Evolutionary conservation across 2,113 vertebrate species (phyloP).

Genomic region (Nothoprocta perdicaria): DNA sequence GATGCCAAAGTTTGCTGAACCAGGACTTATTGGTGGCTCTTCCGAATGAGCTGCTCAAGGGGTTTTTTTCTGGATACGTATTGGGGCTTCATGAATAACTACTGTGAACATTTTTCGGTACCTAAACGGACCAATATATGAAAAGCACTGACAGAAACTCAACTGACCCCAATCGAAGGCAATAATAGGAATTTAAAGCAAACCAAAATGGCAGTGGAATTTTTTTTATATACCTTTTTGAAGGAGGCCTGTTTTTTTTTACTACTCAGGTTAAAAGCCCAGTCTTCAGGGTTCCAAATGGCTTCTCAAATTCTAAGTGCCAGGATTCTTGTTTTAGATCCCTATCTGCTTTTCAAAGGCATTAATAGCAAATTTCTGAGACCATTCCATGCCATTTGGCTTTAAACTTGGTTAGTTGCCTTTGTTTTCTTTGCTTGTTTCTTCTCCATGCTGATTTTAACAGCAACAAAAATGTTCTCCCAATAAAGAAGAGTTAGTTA

Average conservation of each 20-base stretch:
- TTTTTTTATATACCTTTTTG: neutral
- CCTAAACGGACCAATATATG: rapidly evolving
- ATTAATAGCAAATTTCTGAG: neutral
- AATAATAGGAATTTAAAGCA: neutral
- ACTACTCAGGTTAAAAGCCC: neutral
- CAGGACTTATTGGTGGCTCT: neutral
- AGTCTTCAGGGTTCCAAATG: neutral
- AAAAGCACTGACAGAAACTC: neutral
- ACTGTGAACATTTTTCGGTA: neutral
- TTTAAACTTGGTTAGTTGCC: neutral
- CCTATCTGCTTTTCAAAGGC: neutral
- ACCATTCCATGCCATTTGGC: neutral
- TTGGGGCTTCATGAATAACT: neutral
- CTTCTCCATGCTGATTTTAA: neutral
- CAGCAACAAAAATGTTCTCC: neutral
- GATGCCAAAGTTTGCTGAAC: neutral
- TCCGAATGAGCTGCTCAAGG: neutral
- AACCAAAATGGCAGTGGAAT: neutral
- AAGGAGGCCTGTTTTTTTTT: neutral
- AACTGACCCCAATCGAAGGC: neutral
- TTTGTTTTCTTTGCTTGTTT: neutral
- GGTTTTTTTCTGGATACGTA: neutral
- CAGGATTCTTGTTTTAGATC: neutral
- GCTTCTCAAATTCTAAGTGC: neutral
- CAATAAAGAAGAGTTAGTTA: neutral